Base-by-base conservation (phyloP, 2,797 vertebrate species). In the Oreortyx pictus region DNA sequence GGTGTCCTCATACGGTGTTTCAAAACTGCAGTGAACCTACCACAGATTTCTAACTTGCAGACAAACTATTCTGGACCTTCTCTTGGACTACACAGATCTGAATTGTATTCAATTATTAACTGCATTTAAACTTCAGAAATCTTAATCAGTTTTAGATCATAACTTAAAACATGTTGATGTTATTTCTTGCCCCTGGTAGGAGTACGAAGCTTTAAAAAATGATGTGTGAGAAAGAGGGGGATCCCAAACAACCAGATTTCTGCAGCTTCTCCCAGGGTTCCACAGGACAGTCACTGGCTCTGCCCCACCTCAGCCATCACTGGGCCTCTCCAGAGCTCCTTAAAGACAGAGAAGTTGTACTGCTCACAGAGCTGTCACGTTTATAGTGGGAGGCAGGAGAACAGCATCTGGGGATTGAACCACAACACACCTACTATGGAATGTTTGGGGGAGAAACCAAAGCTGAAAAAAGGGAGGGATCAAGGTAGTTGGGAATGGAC, bases 301-400 rank as follows among this genome's bases (percentile, higher is more conserved):
- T 37, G 15, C 9, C 18, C 29, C 1, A 4, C 4, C 23, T 25
- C n/a, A 15, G 19, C 1, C 29, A 37, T 8, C 22, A 71, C 8
- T 0, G 0, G 0, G 0, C 31, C 31, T 67, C 39, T 67, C 61
- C 24, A 65, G 6, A 39, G 5, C 27, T 31, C 39, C 43, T 50
- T 18, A 25, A 44, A 82, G 31, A 47, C 1, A 3, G 9, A 59
- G 79, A 82, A 9, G 5, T 37, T 11, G 3, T 13, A 41, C 31
- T 23, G 14, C 33, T 16, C 12, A 49, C 6, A 57, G 8, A 23
- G 23, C 19, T 68, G 23, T 7, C 9, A 24, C 39, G 82, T 24
- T 19, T 35, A 25, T 7, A 9, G 16, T 0, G 2, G 7, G 17
- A 8, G 7, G 19, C 44, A 44, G 9, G 3, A 7, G 7, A 75